phyloP scores from a whole-genome alignment of 2,797 vertebrate species.

The Catharus ustulatus region DNA sequence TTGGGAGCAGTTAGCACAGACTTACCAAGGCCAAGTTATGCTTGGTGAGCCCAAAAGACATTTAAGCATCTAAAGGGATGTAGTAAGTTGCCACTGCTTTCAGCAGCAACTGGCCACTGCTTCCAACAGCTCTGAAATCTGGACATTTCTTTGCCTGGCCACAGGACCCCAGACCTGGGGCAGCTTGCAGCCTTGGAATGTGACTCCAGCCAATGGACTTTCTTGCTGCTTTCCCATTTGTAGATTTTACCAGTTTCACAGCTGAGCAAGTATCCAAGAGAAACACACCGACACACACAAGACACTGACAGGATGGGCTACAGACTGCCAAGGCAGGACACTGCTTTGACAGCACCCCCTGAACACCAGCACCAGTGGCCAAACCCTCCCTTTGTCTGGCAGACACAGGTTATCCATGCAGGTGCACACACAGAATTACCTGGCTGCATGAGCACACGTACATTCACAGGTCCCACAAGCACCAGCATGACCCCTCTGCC shows the following conservation, averaged over 20 bases:
- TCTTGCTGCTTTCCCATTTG: not conserved
- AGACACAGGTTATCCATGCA: not conserved
- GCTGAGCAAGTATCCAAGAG: not conserved
- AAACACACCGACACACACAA: not conserved
- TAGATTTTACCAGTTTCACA: not conserved
- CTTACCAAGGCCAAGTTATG: not conserved
- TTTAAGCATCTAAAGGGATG: not conserved
- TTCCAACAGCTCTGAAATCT: not conserved
- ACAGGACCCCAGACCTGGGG: not conserved
- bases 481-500: not conserved
- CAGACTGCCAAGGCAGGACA: not conserved
- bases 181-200: fast-evolving
- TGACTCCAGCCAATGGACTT: not conserved
- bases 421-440: fast-evolving
- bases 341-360: not conserved
- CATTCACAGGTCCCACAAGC: not conserved
- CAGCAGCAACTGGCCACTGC: not conserved
- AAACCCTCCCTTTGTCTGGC: not conserved
- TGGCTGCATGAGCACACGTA: fast-evolving
- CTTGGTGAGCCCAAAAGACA: not conserved
- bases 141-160: not conserved
- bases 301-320: fast-evolving
- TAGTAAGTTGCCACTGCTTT: not conserved
- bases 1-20: not conserved
- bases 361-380: not conserved